These are phyloP conservation scores for Heliconius sara DNA, from an alignment of 2,888 invertebrate species.

Conservation along the genomic window DNA sequence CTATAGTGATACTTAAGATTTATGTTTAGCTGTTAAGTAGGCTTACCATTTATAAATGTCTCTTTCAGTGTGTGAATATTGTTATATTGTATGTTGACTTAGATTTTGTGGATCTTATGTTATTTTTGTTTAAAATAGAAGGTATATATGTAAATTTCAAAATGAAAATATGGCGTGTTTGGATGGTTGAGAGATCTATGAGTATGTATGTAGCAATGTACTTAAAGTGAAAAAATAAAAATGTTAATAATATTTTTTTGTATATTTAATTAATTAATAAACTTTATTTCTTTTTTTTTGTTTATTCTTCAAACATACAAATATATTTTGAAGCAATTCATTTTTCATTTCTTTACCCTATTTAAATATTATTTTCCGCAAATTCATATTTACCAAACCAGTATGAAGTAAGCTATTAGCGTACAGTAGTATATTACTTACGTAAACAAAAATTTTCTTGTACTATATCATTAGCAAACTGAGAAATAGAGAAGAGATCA, in stretches of 20 bases:
- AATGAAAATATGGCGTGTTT: conserved; percentile 4
- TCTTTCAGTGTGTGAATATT: conserved; percentile 7
- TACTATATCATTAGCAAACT: neutral
- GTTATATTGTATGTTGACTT: conserved; percentile 14
- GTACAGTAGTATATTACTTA: neutral
- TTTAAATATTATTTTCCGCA: neutral
- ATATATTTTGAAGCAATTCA: neutral
- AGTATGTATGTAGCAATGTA: neutral
- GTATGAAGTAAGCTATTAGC: neutral
- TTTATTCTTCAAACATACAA: neutral
- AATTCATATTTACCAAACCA: neutral
- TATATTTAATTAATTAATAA: conserved; percentile 8
- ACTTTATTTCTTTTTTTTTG: neutral
- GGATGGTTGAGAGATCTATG: neutral
- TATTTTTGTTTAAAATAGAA: conserved; percentile 5
- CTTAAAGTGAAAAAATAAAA: conserved; percentile 1
- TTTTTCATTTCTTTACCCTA: neutral
- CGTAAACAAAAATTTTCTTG: conserved; percentile 1
- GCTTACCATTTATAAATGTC: neutral
- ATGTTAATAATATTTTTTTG: neutral
- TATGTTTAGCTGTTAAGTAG: neutral
- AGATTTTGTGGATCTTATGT: neutral
- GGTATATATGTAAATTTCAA: neutral
- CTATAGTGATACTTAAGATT: neutral
- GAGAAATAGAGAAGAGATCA: neutral